phyloP scores from a whole-genome alignment of 2,113 vertebrate species.

The Gambusia holbrooki region DNA sequence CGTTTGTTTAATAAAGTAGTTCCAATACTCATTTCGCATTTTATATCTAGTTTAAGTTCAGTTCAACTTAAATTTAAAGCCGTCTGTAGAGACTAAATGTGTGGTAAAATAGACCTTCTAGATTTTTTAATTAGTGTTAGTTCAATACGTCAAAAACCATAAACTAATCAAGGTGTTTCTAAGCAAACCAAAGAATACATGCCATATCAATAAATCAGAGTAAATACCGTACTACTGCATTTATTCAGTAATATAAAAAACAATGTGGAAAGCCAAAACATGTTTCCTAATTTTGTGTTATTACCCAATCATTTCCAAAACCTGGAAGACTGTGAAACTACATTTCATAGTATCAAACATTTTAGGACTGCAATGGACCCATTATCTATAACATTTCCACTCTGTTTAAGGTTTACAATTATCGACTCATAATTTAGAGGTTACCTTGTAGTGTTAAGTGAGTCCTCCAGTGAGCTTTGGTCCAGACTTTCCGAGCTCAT shows the following conservation, averaged over 20 bases:
- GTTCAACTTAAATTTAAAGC: background rate
- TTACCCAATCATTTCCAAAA: too few species aligned
- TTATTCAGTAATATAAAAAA: background rate
- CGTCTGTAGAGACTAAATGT: background rate
- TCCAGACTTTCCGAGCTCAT: constrained; percentile 89
- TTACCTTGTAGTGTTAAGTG: constrained; percentile 83
- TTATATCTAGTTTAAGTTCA: background rate
- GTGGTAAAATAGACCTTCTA: too few species aligned
- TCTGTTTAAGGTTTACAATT: background rate
- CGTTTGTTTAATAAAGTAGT: too few species aligned
- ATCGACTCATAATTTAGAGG: background rate
- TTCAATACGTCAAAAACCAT: too few species aligned
- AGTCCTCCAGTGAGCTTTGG: constrained; percentile 81
- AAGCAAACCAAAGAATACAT: background rate
- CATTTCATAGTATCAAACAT: too few species aligned
- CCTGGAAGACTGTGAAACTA: too few species aligned
- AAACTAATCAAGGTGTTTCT: background rate
- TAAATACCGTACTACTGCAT: background rate
- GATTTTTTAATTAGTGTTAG: too few species aligned
- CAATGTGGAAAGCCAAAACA: too few species aligned
- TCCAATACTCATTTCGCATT: background rate
- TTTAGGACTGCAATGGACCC: too few species aligned
- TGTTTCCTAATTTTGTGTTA: too few species aligned
- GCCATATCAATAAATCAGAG: background rate
- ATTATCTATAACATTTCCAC: background rate